Evolutionary conservation across 2,113 vertebrate genomes (phyloP), one percentile per base, ranked within the genome.

Genomic region (Albula glossodonta): DNA sequence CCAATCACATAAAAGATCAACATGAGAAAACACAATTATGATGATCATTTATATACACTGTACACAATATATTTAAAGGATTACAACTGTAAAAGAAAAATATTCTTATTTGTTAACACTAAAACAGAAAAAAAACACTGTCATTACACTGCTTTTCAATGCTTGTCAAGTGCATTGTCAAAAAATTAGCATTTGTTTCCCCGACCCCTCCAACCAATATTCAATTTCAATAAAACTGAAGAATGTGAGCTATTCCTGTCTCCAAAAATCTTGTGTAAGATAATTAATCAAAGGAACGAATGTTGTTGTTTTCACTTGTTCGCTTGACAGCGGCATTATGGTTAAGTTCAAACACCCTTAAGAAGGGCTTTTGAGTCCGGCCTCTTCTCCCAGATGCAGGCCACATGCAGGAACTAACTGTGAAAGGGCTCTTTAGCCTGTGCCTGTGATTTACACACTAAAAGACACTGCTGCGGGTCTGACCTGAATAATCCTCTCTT

Each of bases 401-500:
- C 87, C 84, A 89, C 5, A 41, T 87, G 86, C 85, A 89, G 70
- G 74, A 78, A 56, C 11, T 49, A 49, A 86, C 25, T 77, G 57
- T 84, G 89, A 88, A 84, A 88, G n/a, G 0, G 19, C 53, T 52
- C 0, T n/a, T 91, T 83, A 88, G 50, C 52, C 86, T 80, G 50
- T 70, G 41, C 25, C 25, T 2, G 2, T 81, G 86, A 89, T 86
- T 84, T 85, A 53, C 9, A 85, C 84, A 85, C 81, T 31, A 60
- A 25, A 48, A 81, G 78, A 84, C 83, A 77, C 78, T 31, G 78
- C 57, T 52, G 78, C 25, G 78, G 49, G 83, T 50, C 60, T 50
- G 81, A 53, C 87, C 84, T 91, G 82, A 15, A 15, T 87, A 90
- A 86, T 74, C 60, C 83, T 89, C 89, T 85, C 80, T 86, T 88